Percentiles rank a stretch among this genome's conserved stretches.
These are phyloP conservation scores for Thymelicus acteon DNA, from an alignment of 2,888 invertebrate species.

Conservation along the genomic window DNA sequence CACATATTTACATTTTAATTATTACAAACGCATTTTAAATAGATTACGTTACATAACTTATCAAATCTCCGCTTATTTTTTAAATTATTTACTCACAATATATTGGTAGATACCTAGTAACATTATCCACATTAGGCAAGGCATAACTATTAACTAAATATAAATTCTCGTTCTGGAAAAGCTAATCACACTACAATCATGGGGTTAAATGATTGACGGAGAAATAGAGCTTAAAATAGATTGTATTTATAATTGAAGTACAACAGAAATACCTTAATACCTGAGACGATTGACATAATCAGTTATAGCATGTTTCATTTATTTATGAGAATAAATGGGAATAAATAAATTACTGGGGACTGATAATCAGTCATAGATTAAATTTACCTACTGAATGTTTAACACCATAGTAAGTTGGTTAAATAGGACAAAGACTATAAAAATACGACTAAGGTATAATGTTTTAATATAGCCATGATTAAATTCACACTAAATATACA, in stretches of 20 bases:
- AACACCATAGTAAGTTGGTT: no score
- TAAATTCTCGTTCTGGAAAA: no score
- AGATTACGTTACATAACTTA: neutral
- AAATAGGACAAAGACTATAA: no score
- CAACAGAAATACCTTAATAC: neutral
- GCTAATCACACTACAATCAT: no score
- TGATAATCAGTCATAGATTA: slow-evolving; percentile 16
- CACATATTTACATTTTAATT: neutral
- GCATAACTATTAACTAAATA: no score
- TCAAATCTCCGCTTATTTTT: no score
- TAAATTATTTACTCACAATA: neutral
- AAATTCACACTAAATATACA: no score
- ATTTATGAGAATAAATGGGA: slow-evolving; percentile 9
- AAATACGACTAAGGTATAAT: no score
- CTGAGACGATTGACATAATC: slow-evolving; percentile 3
- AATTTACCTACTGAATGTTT: slow-evolving; percentile 15
- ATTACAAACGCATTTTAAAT: neutral
- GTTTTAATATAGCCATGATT: no score
- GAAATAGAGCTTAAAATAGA: slow-evolving; percentile 1
- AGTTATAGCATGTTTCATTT: neutral
- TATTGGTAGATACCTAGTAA: neutral
- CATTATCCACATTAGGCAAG: no score
- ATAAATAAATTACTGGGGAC: no score
- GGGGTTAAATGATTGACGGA: neutral
- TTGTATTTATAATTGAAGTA: neutral